Evolutionary conservation across 2,113 vertebrate genomes (phyloP).

Genomic region (Tragulus kanchil): DNA sequence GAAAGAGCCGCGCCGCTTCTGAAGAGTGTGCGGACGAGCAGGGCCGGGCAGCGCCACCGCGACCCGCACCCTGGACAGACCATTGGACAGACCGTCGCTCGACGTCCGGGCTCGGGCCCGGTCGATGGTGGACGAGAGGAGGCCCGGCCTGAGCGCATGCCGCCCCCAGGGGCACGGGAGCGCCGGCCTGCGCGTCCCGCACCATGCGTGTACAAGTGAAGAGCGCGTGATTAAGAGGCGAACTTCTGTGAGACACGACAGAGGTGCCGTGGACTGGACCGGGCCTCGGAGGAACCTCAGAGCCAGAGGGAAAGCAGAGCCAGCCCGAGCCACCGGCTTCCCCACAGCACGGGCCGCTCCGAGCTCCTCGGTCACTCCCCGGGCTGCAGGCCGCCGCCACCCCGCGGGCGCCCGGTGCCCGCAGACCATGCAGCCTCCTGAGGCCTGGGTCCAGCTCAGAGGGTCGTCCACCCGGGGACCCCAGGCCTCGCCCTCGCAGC

Average conservation of each 20-base stretch:
- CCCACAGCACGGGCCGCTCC: neutral
- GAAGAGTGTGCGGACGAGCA: rapidly evolving
- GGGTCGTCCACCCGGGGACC: neutral
- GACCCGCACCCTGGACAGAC: neutral
- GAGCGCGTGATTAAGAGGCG: rapidly evolving
- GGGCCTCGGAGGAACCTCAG: conserved; percentile 44
- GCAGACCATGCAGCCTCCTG: neutral
- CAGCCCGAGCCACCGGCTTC: neutral
- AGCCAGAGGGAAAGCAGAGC: conserved; percentile 38
- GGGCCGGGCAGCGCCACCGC: rapidly evolving
- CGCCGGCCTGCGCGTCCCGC: no score
- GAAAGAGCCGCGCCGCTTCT: rapidly evolving
- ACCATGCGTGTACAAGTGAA: neutral
- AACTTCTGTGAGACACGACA: neutral
- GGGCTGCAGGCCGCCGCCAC: rapidly evolving
- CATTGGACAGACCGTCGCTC: no score
- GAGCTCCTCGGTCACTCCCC: neutral
- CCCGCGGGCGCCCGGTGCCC: neutral
- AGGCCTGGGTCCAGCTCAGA: no score
- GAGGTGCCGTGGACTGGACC: neutral
- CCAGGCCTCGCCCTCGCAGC: neutral
- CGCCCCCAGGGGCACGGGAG: no score
- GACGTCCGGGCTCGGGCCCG: rapidly evolving
- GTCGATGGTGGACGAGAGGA: no score
- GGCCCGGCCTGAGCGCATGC: neutral